phyloP scores from a whole-genome alignment of 2,113 vertebrate genomes.

The Xenopus tropicalis region UCB_Xtro_10.0 CM004450.2:100232501-100233000 shows the following conservation, averaged over 20 bases:
- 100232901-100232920: not conserved
- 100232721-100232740: slow-evolving; percentile 48
- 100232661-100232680: not conserved
- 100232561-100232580: too few relatives aligned
- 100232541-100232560: too few relatives aligned
- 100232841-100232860: not conserved
- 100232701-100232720: slow-evolving; percentile 37
- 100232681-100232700: slow-evolving; percentile 3
- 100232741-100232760: slow-evolving; percentile 31
- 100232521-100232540: too few relatives aligned
- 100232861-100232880: slow-evolving; percentile 11
- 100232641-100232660: not conserved
- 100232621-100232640: too few relatives aligned
- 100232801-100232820: slow-evolving; percentile 32
- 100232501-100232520: too few relatives aligned
- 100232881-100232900: not conserved
- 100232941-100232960: too few relatives aligned
- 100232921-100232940: not conserved
- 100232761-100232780: slow-evolving; percentile 27
- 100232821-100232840: slow-evolving; percentile 34
- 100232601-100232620: too few relatives aligned
- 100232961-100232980: too few relatives aligned
- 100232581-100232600: too few relatives aligned
- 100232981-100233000: too few relatives aligned
- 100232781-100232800: slow-evolving; percentile 35